phyloP scores from a whole-genome alignment of 2,113 vertebrate genomes.

The Anhinga rufa region DNA sequence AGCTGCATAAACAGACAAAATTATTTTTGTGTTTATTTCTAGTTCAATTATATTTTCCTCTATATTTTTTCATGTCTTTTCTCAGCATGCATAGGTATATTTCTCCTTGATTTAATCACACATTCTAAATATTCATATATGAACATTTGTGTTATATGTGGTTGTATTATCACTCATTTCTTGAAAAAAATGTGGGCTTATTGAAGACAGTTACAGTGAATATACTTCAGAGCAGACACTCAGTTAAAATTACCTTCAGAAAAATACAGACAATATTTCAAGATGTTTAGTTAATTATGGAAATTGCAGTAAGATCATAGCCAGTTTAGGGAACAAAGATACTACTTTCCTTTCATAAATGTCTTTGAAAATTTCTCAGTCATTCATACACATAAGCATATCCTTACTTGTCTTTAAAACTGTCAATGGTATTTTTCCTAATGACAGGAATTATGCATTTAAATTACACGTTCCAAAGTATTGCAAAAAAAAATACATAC shows the following conservation, averaged over 20 bases:
- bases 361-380: background rate
- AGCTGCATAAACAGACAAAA: background rate
- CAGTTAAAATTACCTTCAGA: background rate
- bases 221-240: background rate
- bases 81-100: background rate
- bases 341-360: background rate
- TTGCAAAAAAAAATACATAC: background rate
- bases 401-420: background rate
- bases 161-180: background rate
- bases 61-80: background rate
- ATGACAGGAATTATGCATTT: background rate
- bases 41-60: background rate
- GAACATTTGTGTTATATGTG: background rate
- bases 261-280: background rate
- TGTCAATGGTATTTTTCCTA: background rate
- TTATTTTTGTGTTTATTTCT: background rate
- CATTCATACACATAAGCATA: background rate
- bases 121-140: background rate
- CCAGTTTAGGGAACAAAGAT: background rate
- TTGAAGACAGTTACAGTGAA: background rate
- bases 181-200: background rate
- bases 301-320: background rate
- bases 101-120: background rate
- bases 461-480: background rate
- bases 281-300: background rate